A percentile compares a stretch with the other conserved stretches of the same genome.
phyloP scores from a whole-genome alignment of 1,140 invertebrate genomes.

The Drosophila asahinai region DNA sequence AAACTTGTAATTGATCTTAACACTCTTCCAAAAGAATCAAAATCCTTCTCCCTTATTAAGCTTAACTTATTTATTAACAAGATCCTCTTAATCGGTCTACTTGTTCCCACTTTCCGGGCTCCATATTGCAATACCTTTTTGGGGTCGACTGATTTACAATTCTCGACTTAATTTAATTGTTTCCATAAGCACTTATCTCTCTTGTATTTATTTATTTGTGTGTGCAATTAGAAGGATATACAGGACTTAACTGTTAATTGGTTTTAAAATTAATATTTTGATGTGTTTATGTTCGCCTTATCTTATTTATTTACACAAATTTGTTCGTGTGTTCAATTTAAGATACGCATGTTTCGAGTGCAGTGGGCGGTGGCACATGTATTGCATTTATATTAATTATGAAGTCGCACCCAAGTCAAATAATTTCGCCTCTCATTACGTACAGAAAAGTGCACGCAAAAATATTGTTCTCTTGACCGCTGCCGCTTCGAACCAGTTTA shows the following conservation, averaged over 20 bases:
- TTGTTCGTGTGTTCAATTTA: conserved; percentile 41
- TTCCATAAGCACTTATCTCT: not conserved
- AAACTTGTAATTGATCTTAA: not conserved
- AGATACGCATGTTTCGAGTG: conserved; percentile 29
- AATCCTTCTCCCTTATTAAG: not conserved
- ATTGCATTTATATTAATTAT: conserved; percentile 51
- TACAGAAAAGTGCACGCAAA: conserved; percentile 34
- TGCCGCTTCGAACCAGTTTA: conserved; percentile 56
- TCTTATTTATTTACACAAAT: conserved; percentile 40
- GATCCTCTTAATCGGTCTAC: conserved; percentile 9
- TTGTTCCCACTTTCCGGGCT: conserved; percentile 8
- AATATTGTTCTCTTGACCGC: conserved; percentile 58
- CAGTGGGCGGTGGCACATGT: conserved; percentile 35
- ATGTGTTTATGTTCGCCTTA: conserved; percentile 39
- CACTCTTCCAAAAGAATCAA: not conserved
- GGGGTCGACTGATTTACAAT: conserved; percentile 18
- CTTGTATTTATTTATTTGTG: conserved; percentile 14
- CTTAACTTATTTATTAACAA: conserved; percentile 28
- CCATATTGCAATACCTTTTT: conserved; percentile 13
- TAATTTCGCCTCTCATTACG: conserved; percentile 34
- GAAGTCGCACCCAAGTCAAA: conserved; percentile 47
- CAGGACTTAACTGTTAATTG: conserved; percentile 36
- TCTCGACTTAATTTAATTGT: conserved; percentile 12
- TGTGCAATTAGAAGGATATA: conserved; percentile 28
- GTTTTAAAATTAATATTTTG: conserved; percentile 34